These are phyloP conservation scores for Callopanchax toddi DNA, from an alignment of 2,113 vertebrate genomes.

Conservation along the genomic window DNA sequence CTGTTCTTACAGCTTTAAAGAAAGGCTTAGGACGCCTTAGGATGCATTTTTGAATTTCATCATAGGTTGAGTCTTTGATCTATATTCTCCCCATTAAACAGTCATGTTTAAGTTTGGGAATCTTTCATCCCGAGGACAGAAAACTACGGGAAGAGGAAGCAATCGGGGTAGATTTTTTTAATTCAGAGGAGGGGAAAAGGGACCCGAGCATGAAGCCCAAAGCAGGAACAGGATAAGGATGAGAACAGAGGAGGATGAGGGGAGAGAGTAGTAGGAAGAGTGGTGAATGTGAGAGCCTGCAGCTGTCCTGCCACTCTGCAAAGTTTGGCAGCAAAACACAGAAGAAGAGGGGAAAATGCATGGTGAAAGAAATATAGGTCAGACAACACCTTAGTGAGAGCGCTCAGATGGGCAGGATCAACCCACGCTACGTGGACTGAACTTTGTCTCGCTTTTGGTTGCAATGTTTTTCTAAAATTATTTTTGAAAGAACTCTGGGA, in stretches of 20 bases:
- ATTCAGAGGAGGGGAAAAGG: slow-evolving; percentile 26
- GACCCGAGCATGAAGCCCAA: slow-evolving; percentile 53
- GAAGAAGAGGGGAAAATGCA: slow-evolving; percentile 43
- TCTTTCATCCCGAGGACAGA: slow-evolving; percentile 43
- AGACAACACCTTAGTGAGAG: slow-evolving; percentile 58
- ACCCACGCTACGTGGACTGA: slow-evolving; percentile 51
- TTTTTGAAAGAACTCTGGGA: slow-evolving; percentile 11
- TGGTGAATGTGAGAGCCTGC: slow-evolving; percentile 62
- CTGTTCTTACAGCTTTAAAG: slow-evolving; percentile 39
- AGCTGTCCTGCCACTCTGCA: slow-evolving; percentile 67
- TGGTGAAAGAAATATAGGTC: slow-evolving; percentile 55
- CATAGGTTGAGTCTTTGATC: slow-evolving; percentile 2
- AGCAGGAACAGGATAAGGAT: slow-evolving; percentile 54
- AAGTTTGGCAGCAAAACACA: slow-evolving; percentile 66
- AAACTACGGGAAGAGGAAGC: slow-evolving; percentile 46
- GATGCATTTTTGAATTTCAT: slow-evolving; percentile 7
- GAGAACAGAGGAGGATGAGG: slow-evolving; percentile 55
- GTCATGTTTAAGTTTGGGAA: slow-evolving; percentile 18
- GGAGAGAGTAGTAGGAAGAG: slow-evolving; percentile 44
- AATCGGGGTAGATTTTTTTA: slow-evolving; percentile 32
- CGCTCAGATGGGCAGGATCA: slow-evolving; percentile 29
- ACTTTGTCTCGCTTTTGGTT: slow-evolving; percentile 36
- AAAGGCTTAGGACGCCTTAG: not conserved
- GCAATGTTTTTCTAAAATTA: slow-evolving; percentile 36
- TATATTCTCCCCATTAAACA: not conserved